These are phyloP conservation scores for Zalophus californianus DNA, from an alignment of 2,797 vertebrate genomes.

Conservation along the genomic window DNA sequence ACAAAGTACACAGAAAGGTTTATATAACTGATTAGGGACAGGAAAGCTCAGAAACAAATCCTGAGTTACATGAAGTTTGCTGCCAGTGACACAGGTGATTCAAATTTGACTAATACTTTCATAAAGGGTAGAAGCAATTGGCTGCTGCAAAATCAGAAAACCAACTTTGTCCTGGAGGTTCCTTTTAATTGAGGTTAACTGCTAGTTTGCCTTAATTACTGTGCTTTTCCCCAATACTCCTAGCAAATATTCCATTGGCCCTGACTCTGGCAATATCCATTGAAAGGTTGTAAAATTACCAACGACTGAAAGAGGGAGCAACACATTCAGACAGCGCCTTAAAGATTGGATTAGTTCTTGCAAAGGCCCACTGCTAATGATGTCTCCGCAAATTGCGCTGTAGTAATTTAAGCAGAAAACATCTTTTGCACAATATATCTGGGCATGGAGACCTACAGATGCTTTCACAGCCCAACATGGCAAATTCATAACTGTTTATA, in stretches of 20 bases:
- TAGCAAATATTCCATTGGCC: background rate
- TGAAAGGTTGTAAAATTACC: slow-evolving; percentile 51
- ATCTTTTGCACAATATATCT: background rate
- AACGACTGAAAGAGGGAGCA: background rate
- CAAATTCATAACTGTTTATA: background rate
- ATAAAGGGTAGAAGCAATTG: background rate
- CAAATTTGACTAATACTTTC: background rate
- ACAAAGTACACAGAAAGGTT: background rate
- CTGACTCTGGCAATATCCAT: background rate
- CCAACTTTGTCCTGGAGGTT: background rate
- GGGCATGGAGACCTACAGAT: background rate
- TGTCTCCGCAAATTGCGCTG: background rate
- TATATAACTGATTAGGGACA: background rate
- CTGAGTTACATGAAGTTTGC: background rate
- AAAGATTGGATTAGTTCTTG: background rate
- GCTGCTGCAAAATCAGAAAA: background rate
- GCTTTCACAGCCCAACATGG: background rate
- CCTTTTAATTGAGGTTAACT: slow-evolving; percentile 41
- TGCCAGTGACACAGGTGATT: background rate
- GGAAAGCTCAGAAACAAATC: background rate
- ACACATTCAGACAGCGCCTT: background rate
- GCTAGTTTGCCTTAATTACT: slow-evolving; percentile 46
- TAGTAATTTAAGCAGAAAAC: background rate
- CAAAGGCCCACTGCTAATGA: background rate
- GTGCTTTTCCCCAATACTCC: background rate